Percentiles rank a stretch among this genome's conserved stretches.
phyloP scores from a whole-genome alignment of 2,797 vertebrate species.

The Sebastes jordani region DNA sequence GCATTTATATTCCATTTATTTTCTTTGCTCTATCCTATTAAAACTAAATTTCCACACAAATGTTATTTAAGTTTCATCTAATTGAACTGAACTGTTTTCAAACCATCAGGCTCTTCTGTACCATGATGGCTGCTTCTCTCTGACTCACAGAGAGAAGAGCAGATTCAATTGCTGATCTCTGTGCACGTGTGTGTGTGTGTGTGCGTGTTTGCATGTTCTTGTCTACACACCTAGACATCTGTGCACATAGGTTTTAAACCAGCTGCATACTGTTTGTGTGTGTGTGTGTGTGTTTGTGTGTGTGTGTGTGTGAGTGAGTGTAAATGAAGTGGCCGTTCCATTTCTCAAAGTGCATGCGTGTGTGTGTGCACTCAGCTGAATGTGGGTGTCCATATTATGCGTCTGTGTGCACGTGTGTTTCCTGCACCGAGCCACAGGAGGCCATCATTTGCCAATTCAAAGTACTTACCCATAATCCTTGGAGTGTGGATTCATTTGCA shows the following conservation, averaged over 20 bases:
- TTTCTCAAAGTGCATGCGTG: neutral
- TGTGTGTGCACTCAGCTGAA: neutral
- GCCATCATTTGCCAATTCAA: constrained; percentile 70
- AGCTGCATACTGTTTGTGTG: neutral
- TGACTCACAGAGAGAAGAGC: neutral
- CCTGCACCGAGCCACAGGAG: constrained; percentile 37
- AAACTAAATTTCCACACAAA: neutral
- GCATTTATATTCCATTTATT: neutral
- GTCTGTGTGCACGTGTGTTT: constrained; percentile 14
- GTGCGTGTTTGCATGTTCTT: neutral
- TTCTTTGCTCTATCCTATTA: neutral
- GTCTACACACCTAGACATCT: neutral
- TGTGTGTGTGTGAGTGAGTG: neutral
- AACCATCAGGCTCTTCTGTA: neutral
- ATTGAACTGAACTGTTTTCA: neutral
- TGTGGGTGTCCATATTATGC: neutral
- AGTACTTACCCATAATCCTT: constrained; percentile 71
- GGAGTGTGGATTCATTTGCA: constrained; percentile 73
- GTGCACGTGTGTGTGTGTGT: neutral
- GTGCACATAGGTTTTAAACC: neutral
- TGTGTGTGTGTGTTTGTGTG: too few relatives aligned
- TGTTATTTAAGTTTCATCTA: neutral
- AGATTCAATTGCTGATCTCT: neutral
- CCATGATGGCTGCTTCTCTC: neutral
- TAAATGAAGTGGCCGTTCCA: neutral